These are phyloP conservation scores for Pandion haliaetus DNA, from an alignment of 2,113 vertebrate genomes.

Conservation along the genomic window DNA sequence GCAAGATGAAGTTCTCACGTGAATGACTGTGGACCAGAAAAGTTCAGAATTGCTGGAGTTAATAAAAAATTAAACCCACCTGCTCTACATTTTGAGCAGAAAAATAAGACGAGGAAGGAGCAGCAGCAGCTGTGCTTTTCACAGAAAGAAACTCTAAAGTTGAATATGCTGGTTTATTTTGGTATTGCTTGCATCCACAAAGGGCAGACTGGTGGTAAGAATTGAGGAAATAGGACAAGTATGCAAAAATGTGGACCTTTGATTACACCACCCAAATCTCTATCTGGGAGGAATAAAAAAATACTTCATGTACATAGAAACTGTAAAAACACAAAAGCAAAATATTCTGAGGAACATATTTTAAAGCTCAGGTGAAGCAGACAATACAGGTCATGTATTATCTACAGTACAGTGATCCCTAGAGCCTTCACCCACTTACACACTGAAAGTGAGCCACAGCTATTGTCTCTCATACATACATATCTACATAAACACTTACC, in stretches of 20 bases:
- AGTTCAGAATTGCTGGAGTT: neutral
- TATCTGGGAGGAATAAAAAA: neutral
- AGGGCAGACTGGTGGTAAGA: neutral
- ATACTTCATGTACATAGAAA: neutral
- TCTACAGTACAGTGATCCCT: neutral
- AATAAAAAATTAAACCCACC: neutral
- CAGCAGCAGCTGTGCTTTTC: neutral
- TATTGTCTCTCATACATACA: fast-evolving
- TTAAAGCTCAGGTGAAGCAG: neutral
- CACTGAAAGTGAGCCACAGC: neutral
- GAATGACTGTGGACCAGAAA: neutral
- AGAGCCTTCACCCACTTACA: neutral
- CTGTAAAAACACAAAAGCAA: neutral
- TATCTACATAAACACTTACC: conserved; percentile 21
- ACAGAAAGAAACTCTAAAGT: neutral
- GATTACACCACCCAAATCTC: neutral
- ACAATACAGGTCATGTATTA: neutral
- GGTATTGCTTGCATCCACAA: neutral
- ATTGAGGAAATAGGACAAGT: neutral
- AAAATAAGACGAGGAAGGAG: neutral
- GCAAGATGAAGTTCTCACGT: neutral
- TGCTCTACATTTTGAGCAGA: neutral
- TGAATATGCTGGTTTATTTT: neutral
- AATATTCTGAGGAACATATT: neutral
- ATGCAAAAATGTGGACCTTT: neutral